Conservation (phyloP, 2,113 vertebrate genomes). For the Sceloporus undulatus region DNA sequence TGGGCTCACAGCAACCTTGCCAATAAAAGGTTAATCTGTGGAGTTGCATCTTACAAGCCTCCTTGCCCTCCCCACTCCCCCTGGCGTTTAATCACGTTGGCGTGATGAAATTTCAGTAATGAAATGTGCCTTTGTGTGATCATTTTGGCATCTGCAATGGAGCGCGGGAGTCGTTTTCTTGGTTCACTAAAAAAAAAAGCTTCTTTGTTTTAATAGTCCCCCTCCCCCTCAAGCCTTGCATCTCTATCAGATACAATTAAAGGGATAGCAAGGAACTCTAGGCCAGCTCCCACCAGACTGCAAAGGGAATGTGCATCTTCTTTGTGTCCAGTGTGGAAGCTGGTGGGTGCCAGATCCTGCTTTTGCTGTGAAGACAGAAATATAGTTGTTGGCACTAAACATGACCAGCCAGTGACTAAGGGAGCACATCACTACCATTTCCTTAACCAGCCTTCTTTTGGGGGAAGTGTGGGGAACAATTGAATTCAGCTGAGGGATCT, state of each 20-base stretch:
- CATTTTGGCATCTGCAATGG: constrained; percentile 80
- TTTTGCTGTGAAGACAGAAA: constrained; percentile 21
- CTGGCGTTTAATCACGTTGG: constrained; percentile 87
- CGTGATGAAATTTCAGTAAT: constrained; percentile 89
- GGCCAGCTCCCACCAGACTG: constrained; percentile 61
- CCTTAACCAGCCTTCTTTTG: constrained; percentile 18
- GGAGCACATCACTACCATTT: neutral
- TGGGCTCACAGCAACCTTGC: constrained; percentile 49
- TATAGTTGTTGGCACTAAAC: neutral
- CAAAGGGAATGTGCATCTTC: constrained; percentile 64
- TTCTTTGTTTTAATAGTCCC: constrained; percentile 78
- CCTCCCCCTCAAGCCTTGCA: constrained; percentile 63
- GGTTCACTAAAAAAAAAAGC: constrained; percentile 77
- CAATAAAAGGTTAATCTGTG: constrained; percentile 78
- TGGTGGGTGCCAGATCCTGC: constrained; percentile 7
- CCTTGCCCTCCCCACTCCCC: constrained; percentile 63
- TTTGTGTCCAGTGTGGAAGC: constrained; percentile 45
- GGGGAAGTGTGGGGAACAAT: neutral
- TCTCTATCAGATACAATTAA: constrained; percentile 87
- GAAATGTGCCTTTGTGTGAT: constrained; percentile 86
- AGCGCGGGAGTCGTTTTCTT: constrained; percentile 81
- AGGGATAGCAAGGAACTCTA: constrained; percentile 74
- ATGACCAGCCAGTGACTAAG: neutral
- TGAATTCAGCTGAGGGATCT: neutral
- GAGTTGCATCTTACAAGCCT: constrained; percentile 72